Base-by-base conservation (phyloP, 2,113 vertebrate species). In the Tautogolabrus adspersus region DNA sequence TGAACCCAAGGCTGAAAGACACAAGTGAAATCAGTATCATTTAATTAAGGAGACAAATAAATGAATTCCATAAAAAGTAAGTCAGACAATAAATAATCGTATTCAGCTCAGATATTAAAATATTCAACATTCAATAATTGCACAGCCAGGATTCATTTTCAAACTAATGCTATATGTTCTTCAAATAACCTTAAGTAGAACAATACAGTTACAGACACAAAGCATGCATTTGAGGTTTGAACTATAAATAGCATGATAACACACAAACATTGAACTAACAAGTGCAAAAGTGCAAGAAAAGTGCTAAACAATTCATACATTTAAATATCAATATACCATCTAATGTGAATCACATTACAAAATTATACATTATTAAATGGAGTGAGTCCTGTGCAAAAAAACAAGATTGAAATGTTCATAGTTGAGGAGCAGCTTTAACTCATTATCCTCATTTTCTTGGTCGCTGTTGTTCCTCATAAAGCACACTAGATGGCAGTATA, bases 231-330 rank as follows among this genome's bases (percentile, higher is more conserved):
- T 34, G 30, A 34, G 30, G 30, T 34, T 34, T 46, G 4, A 13
- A 15, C 13, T 5, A 16, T 5, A 46, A 15, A 46, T 46, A 13
- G 6, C 47, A 49, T 18, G 30, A 34, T 4, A 49, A 49, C 6
- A n/a, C 10, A 16, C 18, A n/a, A n/a, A 70, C 15, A 54, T 1
- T 16, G 10, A 54, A 54, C 1, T 46, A 65, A 30, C 15, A 70
- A 63, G 67, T 66, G 49, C 62, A 23, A 74, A 73, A 59, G 1
- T 57, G 18, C 23, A 22, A 38, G 21, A 42, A n/a, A 51, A n/a
- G 44, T 46, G 44, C 5, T 46, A 46, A 46, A 46, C 3, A 13
- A 13, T 1, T 46, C 2, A 46, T 46, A 46, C 12, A 46, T 15
- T 15, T 15, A 12, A 5, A 13, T 9, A 1, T 46, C 21, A 49